Evolutionary conservation across 2,797 vertebrate genomes (phyloP), one percentile per base, ranked within the genome.

Genomic region (Scolopax rusticola): DNA sequence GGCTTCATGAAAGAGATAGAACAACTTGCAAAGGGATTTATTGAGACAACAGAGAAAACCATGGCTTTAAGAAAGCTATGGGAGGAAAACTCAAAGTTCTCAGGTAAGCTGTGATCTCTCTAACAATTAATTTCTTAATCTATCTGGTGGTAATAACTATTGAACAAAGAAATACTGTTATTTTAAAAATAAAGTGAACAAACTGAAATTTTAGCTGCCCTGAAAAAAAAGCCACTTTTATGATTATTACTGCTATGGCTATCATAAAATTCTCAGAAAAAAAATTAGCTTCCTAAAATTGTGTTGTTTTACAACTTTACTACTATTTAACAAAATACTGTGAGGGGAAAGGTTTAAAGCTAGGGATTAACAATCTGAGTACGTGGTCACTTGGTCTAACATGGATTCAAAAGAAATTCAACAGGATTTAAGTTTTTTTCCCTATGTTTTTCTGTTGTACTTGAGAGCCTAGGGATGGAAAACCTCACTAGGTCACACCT

Each of bases 1-100:
- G 57, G 12, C 50, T 98, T 98, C 70, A 75, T 98, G 88, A 86
- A 90, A 63, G 95, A 97, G 36, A 33, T 96, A 30, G 82, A 98
- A 78, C 97, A 97, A 32, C 87, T 98, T 67, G 90, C 96, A 2
- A 79, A 95, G 9, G 97, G 92, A 12, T 89, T 98, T 84, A 91
- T 89, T 54, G 79, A 91, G 54, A 95, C 86, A 12, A 81, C 95
- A 81, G 86, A 95, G 74, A 97, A 97, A 93, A 96, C 93, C 5
- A 20, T 84, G 43, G 50, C 65, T 53, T 94, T 98, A 75, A 96
- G 97, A 65, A 95, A 81, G 17, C 78, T 96, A 2, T 98, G 98
- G 97, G 54, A 65, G 28, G 93, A 97, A 87, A 90, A 59, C 18
- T 67, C 94, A 4, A 81, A 84, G 67, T 48, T 79, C 17, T 80